Evolutionary conservation across 2,888 invertebrate genomes (phyloP).

Genomic region (Nemapogon koenigi): DNA sequence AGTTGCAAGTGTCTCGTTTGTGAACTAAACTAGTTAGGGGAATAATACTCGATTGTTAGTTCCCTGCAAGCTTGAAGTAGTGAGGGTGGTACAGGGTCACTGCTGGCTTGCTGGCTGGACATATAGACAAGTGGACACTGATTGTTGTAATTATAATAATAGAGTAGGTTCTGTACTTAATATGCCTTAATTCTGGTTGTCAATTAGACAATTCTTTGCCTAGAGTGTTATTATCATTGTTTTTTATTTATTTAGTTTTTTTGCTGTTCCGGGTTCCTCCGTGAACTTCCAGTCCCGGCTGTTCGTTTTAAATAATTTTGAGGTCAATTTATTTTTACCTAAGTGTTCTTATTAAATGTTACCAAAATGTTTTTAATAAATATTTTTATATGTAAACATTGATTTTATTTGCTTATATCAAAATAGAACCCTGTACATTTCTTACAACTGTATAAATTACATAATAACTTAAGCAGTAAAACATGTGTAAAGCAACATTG

Average conservation of each 20-base stretch:
- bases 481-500: too few relatives aligned
- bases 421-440: too few relatives aligned
- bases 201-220: conserved; percentile 65
- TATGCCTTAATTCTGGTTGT: conserved; percentile 68
- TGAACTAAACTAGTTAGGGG: conserved; percentile 46
- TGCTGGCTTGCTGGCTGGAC: too few relatives aligned
- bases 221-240: conserved; percentile 59
- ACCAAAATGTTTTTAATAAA: conserved; percentile 69
- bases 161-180: conserved; percentile 67
- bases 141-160: conserved; percentile 64
- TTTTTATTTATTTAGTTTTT: conserved; percentile 56
- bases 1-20: conserved; percentile 51
- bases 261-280: conserved; percentile 64
- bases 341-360: conserved; percentile 69
- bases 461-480: too few relatives aligned
- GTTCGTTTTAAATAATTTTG: conserved; percentile 67
- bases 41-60: conserved; percentile 58
- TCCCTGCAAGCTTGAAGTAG: neutral
- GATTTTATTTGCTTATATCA: conserved; percentile 41
- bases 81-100: conserved; percentile 21
- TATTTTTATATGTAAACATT: conserved; percentile 62
- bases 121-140: conserved; percentile 26
- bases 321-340: conserved; percentile 67
- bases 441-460: too few relatives aligned
- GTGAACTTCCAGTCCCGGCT: conserved; percentile 66